Evolutionary conservation across 2,797 vertebrate species (phyloP), one percentile per base, ranked within the genome.

Genomic region (Babyrousa celebensis): DNA sequence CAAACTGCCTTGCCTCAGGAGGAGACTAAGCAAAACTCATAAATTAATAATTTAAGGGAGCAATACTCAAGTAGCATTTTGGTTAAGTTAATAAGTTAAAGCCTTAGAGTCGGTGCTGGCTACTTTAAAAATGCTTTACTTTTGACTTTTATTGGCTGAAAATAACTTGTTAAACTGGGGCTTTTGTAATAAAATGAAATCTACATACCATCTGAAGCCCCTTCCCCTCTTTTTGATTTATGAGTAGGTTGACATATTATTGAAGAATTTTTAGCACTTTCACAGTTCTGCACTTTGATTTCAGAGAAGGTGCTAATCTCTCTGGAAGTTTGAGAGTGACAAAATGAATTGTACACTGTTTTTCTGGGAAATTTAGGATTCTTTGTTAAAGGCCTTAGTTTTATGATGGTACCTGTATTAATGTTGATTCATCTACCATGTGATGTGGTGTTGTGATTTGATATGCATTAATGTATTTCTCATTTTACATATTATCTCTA

Each of bases 91-190:
- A 32, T 96, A 97, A 95, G 52, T 94, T 92, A 65, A 97, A 97
- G 58, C n/a, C 75, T 96, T 67, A 56, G 72, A 97, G 56, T 97
- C 92, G 89, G 85, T 88, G 75, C 70, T 89, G 85, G 75, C 80
- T 60, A 91, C 91, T 97, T 95, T 92, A 97, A 90, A 43, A 85
- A 12, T 97, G 79, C 95, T 95, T 98, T 97, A 95, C 94, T 94
- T 96, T 94, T 95, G 91, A 95, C 84, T 97, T 97, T 97, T 97
- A 97, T 98, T 98, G 96, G 85, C 63, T 85, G 95, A 97, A 98
- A 96, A 96, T 97, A 94, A 85, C 94, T 88, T 97, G 67, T 96
- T 98, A 96, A 97, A 97, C 62, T 86, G 63, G 71, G 20, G 65
- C 85, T 91, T 94, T 96, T 83, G 89, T 97, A 67, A 29, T 97